A percentile compares a stretch with the other conserved stretches of the same genome.
Conservation (phyloP, 1,140 invertebrate species). For the Cryptotermes secundus region DNA sequence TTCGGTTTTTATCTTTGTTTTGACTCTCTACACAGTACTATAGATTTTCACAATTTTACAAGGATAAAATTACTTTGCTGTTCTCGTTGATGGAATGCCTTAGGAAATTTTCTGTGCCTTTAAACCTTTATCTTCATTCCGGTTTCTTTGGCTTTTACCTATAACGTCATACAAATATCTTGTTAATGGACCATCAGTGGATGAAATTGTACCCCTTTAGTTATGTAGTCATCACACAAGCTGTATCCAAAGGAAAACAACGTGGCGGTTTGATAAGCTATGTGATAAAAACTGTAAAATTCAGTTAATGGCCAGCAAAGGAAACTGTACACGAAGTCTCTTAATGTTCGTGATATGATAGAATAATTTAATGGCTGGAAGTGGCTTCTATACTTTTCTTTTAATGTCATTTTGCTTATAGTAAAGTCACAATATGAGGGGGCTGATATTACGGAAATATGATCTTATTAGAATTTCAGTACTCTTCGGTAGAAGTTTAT, state of each 20-base stretch:
- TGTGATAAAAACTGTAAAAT: not conserved
- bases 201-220: not conserved
- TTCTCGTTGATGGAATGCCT: not conserved
- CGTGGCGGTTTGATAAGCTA: not conserved
- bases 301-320: not conserved
- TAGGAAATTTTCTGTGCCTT: not conserved
- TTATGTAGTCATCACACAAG: not conserved
- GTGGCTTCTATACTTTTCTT: not conserved
- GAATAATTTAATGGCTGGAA: not conserved
- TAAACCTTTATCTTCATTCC: not conserved
- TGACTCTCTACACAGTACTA: not conserved
- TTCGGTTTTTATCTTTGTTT: not conserved
- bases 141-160: not conserved
- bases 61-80: slow-evolving; percentile 7
- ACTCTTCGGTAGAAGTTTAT: too few species aligned
- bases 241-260: not conserved
- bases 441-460: too few species aligned
- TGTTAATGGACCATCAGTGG: not conserved
- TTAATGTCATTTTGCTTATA: not conserved
- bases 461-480: too few species aligned
- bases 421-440: not conserved
- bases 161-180: not conserved
- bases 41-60: slow-evolving; percentile 10
- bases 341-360: not conserved
- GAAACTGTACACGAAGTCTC: not conserved